phyloP scores from a whole-genome alignment of 2,113 vertebrate species.

The human (Homo sapiens) region DNA sequence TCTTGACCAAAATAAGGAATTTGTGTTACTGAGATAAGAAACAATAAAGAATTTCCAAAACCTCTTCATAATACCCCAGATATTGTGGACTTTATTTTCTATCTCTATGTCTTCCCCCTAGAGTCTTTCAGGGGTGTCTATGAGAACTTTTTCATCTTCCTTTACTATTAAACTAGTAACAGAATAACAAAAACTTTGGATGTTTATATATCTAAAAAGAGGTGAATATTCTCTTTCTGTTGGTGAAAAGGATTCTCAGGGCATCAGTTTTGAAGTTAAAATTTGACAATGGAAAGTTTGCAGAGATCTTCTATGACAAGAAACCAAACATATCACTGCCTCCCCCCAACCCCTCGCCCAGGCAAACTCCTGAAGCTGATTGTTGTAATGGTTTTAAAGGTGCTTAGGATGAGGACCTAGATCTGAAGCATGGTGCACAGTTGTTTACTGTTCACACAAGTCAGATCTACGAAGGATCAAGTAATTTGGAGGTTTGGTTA shows the following conservation, averaged over 20 bases:
- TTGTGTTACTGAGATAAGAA: conserved; percentile 49
- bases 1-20: conserved; percentile 53
- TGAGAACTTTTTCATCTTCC: conserved; percentile 1
- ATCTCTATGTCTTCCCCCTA: background rate
- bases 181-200: background rate
- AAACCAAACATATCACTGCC: background rate
- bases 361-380: background rate
- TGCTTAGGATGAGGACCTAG: background rate
- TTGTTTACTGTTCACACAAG: background rate
- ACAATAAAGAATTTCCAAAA: conserved; percentile 54
- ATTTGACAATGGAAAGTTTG: background rate
- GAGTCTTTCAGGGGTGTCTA: background rate
- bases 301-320: background rate
- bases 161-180: conserved; percentile 1
- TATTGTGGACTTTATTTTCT: conserved; percentile 23
- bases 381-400: background rate
- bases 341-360: fast-evolving
- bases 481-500: background rate
- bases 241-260: background rate
- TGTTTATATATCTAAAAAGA: background rate
- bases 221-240: background rate
- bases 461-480: background rate
- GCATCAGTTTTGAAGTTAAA: background rate
- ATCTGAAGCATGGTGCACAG: background rate
- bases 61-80: background rate